Base-by-base conservation (phyloP, 2,888 invertebrate species). In the Molanna angustata region DNA sequence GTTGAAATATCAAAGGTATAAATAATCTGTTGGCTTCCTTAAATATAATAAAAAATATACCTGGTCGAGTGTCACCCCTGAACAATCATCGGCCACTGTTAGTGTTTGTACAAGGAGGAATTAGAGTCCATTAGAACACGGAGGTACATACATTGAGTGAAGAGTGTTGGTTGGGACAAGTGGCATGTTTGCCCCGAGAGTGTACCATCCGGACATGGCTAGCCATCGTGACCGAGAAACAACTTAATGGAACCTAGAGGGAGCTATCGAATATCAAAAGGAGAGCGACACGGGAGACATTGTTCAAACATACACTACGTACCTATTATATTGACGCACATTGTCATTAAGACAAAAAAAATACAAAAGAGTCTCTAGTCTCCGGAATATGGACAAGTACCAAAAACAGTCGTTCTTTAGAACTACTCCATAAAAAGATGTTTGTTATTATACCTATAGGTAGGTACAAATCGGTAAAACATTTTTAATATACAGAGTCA, bases 41-140 rank as follows among this genome's bases (percentile, higher is more conserved):
- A 27, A 27, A 11, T 27, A 27, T 27, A 7, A 7, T 6, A 27
- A 27, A 27, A 27, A 27, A 11, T 27, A 27, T 7, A 27, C 7
- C n/a, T 6, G 19, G 7, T 17, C 40, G n/a, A 40, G n/a, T 21
- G 22, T 27, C 46, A 44, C 16, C 46, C 46, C 47, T 47, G 47
- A 21, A 7, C n/a, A 42, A 37, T 27, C 50, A 49, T 48, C 51
- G 35, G n/a, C n/a, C n/a, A n/a, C 47, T 49, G 40, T 18, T 27
- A 48, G 32, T 54, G 54, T 57, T 57, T 57, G 54, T 45, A 52
- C 46, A 54, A 52, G 52, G 44, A 41, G 52, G 57, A 57, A 57
- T 57, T 57, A 57, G 57, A 52, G 54, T 57, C 57, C 57, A 57
- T 57, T 57, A 54, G 57, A 54, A 54, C 57, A 51, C 51, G 51